A percentile compares a stretch with the other conserved stretches of the same genome.
These are phyloP conservation scores for Lacanobia oleracea DNA, from an alignment of 2,888 invertebrate genomes.

Conservation along the genomic window DNA sequence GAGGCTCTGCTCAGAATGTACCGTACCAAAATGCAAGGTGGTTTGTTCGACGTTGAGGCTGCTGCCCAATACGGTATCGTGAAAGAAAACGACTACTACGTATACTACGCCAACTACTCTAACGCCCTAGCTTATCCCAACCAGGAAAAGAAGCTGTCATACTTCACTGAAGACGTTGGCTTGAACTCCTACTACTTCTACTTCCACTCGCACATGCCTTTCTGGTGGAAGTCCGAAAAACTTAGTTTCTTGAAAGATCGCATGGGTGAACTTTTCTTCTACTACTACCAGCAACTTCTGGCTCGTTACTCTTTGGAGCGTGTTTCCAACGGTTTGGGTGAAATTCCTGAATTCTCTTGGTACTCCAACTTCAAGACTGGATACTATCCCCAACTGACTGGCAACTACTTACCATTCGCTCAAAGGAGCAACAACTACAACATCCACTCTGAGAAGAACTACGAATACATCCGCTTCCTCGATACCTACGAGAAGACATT, in stretches of 20 bases:
- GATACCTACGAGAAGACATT: constrained; percentile 90
- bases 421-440: constrained; percentile 91
- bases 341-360: constrained; percentile 91
- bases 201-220: constrained; percentile 91
- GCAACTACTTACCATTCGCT: constrained; percentile 86
- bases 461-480: constrained; percentile 89
- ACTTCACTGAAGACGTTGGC: constrained; percentile 93
- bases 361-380: constrained; percentile 90
- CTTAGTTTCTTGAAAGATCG: constrained; percentile 87
- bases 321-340: constrained; percentile 91
- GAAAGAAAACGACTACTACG: constrained; percentile 82
- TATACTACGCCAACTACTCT: constrained; percentile 91
- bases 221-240: constrained; percentile 91
- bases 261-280: constrained; percentile 92
- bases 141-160: constrained; percentile 91
- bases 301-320: constrained; percentile 93
- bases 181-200: constrained; percentile 92
- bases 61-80: constrained; percentile 82
- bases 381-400: constrained; percentile 74
- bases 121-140: constrained; percentile 87
- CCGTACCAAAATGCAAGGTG: constrained; percentile 83
- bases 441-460: constrained; percentile 86
- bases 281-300: constrained; percentile 92
- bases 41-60: constrained; percentile 73
- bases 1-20: constrained; percentile 88